Base-by-base conservation (phyloP, 2,113 vertebrate genomes). In the Lasiurus cinereus region DNA sequence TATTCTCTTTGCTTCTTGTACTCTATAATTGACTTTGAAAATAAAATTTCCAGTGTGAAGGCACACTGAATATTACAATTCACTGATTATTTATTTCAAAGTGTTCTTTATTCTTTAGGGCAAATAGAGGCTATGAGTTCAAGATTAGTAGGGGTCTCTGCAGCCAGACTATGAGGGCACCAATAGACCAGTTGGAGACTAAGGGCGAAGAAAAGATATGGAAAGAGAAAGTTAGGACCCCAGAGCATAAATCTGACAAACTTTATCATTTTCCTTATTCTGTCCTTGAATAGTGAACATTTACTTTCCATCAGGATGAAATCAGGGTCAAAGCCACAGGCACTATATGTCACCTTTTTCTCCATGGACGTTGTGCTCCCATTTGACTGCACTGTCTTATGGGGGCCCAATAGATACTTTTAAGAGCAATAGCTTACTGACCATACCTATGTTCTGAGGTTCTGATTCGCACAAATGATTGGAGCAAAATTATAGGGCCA, bases 81-180 rank as follows among this genome's bases (percentile, higher is more conserved):
- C 31, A 86, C 88, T 72, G 91, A 90, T 93, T 80, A 87, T 90
- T 91, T 48, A 94, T 91, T 96, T 96, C 46, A 93, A 67, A 83
- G 24, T 91, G 39, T 43, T 91, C 83, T 88, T 94, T 94, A 91
- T 84, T 88, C 83, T 85, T 88, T 83, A 82, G 31, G 18, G 33
- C 94, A 21, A 92, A 97, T 88, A 84, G 88, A 96, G 54, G 64
- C 74, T 76, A 79, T 12, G 27, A 91, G n/a, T 18, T 6, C 16
- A 52, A 50, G 15, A 48, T 52, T 18, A 66, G 50, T 24, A 92
- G 56, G 46, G 9, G 12, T 24, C 12, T 21, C 69, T 89, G 16
- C 0, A 77, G 79, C 31, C 64, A 89, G 59, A 82, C 22, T 56
- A 11, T 56, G 66, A 66, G 36, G 54, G 29, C 70, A 39, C 16